These are phyloP conservation scores for Adelosebastes latens DNA, from an alignment of 2,797 vertebrate genomes.

Conservation along the genomic window DNA sequence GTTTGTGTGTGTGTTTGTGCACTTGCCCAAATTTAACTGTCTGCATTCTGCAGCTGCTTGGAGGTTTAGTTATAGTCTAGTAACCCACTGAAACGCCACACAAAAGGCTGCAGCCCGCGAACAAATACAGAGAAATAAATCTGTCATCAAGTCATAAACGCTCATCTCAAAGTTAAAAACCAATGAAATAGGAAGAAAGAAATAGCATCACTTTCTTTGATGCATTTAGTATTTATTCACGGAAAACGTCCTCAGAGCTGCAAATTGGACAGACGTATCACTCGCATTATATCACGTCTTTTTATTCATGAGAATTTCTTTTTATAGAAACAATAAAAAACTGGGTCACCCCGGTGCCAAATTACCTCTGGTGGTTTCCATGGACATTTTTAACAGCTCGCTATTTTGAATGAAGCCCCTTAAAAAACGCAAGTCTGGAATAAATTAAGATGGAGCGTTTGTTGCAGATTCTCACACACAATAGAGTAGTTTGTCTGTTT, in stretches of 20 bases:
- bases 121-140: slow-evolving; percentile 9
- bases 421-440: background rate
- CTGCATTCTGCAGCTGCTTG: slow-evolving; percentile 75
- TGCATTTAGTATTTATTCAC: background rate
- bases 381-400: background rate
- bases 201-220: background rate
- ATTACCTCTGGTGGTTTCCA: background rate
- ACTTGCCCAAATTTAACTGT: slow-evolving; percentile 73
- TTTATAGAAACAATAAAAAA: background rate
- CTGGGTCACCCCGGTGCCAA: background rate
- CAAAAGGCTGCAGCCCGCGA: background rate
- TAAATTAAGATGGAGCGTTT: background rate
- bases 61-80: slow-evolving; percentile 52
- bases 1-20: slow-evolving; percentile 25
- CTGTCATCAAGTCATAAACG: slow-evolving; percentile 20
- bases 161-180: background rate
- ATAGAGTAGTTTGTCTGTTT: slow-evolving; percentile 15
- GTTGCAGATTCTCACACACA: background rate
- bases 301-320: background rate
- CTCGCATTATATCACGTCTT: background rate
- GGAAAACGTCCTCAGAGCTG: background rate
- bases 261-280: background rate
- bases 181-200: background rate
- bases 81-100: slow-evolving; percentile 29
- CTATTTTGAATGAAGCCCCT: background rate